These are phyloP conservation scores for Theropithecus gelada DNA, from an alignment of 2,113 vertebrate genomes.

Conservation along the genomic window DNA sequence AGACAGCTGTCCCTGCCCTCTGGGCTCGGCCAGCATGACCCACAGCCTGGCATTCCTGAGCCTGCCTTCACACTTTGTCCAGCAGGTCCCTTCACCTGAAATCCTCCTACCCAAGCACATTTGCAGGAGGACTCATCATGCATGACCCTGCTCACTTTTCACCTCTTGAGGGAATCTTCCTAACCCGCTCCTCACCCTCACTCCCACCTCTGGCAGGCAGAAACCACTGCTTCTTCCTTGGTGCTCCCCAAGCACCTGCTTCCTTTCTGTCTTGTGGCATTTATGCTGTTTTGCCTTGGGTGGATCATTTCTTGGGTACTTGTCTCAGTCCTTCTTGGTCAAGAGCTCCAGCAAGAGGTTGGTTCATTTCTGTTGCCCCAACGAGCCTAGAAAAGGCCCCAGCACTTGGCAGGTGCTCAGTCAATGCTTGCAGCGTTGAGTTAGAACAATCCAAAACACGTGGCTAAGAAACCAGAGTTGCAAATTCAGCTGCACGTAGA, in stretches of 20 bases:
- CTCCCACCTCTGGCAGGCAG: rapidly evolving
- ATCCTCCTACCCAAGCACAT: rapidly evolving
- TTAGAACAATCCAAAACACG: not conserved
- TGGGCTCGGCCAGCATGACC: not conserved
- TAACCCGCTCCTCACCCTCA: rapidly evolving
- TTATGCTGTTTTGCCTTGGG: not conserved
- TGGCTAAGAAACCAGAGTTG: not conserved
- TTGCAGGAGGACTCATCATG: rapidly evolving
- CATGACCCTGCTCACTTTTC: no score
- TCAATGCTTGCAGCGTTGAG: not conserved
- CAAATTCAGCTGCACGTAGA: not conserved
- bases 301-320: not conserved
- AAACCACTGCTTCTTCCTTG: not conserved
- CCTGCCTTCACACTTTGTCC: not conserved
- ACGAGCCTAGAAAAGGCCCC: not conserved
- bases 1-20: not conserved
- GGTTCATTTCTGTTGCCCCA: not conserved
- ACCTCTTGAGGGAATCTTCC: not conserved
- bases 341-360: not conserved
- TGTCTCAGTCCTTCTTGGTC: not conserved
- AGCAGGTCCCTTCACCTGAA: not conserved
- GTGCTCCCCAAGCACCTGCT: rapidly evolving
- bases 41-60: rapidly evolving
- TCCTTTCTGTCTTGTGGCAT: no score
- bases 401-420: not conserved